These are phyloP conservation scores for Cyphomyrus discorhynchus DNA, from an alignment of 2,113 vertebrate genomes.

Conservation along the genomic window DNA sequence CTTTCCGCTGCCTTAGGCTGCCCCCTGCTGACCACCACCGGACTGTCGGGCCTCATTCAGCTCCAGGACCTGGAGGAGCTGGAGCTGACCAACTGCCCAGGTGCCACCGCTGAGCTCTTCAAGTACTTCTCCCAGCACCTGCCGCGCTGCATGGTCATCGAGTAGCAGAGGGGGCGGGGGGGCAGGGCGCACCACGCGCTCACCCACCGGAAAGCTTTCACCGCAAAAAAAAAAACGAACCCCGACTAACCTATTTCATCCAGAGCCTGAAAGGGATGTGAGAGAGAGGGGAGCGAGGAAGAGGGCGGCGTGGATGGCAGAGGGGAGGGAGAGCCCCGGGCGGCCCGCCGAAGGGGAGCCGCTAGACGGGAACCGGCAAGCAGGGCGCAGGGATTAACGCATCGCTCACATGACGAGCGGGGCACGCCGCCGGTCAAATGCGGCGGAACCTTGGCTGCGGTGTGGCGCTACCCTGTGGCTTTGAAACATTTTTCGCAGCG, in stretches of 20 bases:
- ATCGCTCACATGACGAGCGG: constrained; percentile 39
- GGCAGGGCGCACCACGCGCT: constrained; percentile 31
- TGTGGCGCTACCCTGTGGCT: constrained; percentile 41
- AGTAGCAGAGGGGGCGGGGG: constrained; percentile 59
- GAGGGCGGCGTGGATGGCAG: neutral
- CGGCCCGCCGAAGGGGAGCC: neutral
- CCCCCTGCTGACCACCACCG: constrained; percentile 90
- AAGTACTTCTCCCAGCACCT: constrained; percentile 98
- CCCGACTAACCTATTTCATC: constrained; percentile 48
- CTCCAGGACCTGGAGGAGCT: constrained; percentile 94
- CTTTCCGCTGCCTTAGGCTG: constrained; percentile 65
- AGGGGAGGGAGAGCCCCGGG: neutral
- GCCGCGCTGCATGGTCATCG: constrained; percentile 95
- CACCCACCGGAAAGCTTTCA: constrained; percentile 42
- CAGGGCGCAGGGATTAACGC: constrained; percentile 11
- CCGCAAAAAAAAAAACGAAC: constrained; percentile 31
- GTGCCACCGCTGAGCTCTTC: constrained; percentile 94
- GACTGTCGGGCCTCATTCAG: constrained; percentile 90
- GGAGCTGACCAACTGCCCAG: constrained; percentile 96
- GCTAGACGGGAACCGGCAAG: no score
- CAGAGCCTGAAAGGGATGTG: constrained; percentile 22
- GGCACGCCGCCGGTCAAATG: constrained; percentile 33
- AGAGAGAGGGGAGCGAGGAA: neutral
- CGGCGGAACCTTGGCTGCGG: constrained; percentile 36
- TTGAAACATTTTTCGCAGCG: constrained; percentile 26